phyloP scores from a whole-genome alignment of 1,140 invertebrate species.

The Armadillidium nasatum region DNA sequence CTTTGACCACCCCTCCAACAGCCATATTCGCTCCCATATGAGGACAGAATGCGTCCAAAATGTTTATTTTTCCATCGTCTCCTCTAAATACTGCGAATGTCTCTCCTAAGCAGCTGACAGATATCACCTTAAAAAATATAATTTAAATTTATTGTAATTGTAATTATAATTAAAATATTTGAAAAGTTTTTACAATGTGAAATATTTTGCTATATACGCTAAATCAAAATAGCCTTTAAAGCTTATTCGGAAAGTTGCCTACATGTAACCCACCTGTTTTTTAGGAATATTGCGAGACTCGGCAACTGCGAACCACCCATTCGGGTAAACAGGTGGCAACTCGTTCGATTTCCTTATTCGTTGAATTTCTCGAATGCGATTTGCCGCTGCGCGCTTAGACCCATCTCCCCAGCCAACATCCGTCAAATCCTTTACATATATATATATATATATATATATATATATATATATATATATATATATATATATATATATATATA shows the following conservation, averaged over 20 bases:
- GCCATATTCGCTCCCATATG: slow-evolving; percentile 82
- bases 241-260: too few species aligned
- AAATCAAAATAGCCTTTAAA: too few species aligned
- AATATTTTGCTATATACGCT: too few species aligned
- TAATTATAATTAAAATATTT: too few species aligned
- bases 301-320: slow-evolving; percentile 78
- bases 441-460: too few species aligned
- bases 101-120: slow-evolving; percentile 33
- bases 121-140: slow-evolving; percentile 29
- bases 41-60: slow-evolving; percentile 80
- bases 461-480: too few species aligned
- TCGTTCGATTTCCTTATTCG: slow-evolving; percentile 56
- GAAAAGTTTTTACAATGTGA: too few species aligned
- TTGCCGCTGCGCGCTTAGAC: slow-evolving; percentile 44
- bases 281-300: slow-evolving; percentile 63
- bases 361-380: slow-evolving; percentile 51
- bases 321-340: slow-evolving; percentile 76
- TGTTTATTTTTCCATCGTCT: slow-evolving; percentile 58
- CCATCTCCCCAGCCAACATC: slow-evolving; percentile 20
- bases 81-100: slow-evolving; percentile 66
- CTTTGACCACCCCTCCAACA: slow-evolving; percentile 66
- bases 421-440: not conserved
- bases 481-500: too few species aligned
- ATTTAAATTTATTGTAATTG: too few species aligned
- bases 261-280: slow-evolving; percentile 53